Percentiles rank a stretch among this genome's conserved stretches.
Conservation (phyloP, 2,888 invertebrate genomes). For the Drosophila bunnanda region DNA sequence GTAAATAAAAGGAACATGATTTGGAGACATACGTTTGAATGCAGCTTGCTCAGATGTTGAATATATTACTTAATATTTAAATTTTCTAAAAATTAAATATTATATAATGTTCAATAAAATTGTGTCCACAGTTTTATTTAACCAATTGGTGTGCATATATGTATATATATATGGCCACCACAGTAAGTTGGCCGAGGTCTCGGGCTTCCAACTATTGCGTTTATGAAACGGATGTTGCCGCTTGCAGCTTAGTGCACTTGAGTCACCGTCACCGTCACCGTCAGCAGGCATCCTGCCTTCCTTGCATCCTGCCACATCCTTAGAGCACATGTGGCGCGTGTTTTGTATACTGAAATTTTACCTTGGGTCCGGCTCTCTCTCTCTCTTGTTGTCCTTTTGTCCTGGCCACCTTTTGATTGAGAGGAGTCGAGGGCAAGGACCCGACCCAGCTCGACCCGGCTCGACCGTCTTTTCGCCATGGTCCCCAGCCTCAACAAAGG, state of each 20-base stretch:
- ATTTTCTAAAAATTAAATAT: no score
- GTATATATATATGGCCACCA: background rate
- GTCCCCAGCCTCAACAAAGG: conserved; percentile 49
- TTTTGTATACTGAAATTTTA: conserved; percentile 52
- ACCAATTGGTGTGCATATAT: background rate
- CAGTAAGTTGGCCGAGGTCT: conserved; percentile 16
- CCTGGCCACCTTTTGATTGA: conserved; percentile 30
- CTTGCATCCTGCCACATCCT: conserved; percentile 48
- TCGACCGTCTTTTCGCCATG: conserved; percentile 56
- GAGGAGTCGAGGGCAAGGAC: conserved; percentile 71
- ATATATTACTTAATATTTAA: no score
- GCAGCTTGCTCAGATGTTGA: no score
- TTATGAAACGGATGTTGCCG: conserved; percentile 80
- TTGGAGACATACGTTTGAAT: no score
- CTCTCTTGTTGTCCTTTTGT: conserved; percentile 21
- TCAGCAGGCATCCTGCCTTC: conserved; percentile 49
- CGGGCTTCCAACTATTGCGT: conserved; percentile 51
- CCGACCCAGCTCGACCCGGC: conserved; percentile 44
- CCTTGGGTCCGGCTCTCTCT: conserved; percentile 47
- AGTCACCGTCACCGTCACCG: conserved; percentile 72
- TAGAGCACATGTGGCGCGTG: conserved; percentile 46
- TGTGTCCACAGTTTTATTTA: background rate
- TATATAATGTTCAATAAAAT: background rate
- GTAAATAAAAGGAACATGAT: no score
- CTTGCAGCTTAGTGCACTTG: conserved; percentile 80